Conservation (phyloP, 1,140 invertebrate species). For the Leptopilina clavipes region DNA sequence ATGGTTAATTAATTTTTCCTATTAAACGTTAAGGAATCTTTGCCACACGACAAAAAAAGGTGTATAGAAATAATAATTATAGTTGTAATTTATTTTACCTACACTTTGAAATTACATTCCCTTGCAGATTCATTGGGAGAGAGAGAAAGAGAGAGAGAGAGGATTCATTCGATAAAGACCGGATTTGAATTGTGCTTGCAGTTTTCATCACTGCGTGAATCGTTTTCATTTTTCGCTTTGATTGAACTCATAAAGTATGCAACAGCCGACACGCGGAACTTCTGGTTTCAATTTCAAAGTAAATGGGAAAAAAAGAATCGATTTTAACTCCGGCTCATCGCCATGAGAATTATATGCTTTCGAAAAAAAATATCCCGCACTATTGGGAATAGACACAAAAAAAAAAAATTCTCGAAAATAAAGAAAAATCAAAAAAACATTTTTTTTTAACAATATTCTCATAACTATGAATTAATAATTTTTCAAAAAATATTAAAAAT, state of each 20-base stretch:
- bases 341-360: constrained; percentile 12
- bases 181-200: constrained; percentile 24
- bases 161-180: constrained; percentile 9
- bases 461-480: no score
- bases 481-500: no score
- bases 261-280: constrained; percentile 29
- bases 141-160: no score
- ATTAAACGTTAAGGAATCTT: no score
- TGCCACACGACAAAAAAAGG: background rate
- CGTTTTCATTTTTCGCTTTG: constrained; percentile 28
- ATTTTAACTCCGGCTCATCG: constrained; percentile 1
- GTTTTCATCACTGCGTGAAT: constrained; percentile 30
- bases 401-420: no score
- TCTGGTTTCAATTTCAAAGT: constrained; percentile 26
- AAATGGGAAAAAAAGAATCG: constrained; percentile 16
- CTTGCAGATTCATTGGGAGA: background rate
- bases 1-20: no score
- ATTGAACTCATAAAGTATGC: constrained; percentile 33
- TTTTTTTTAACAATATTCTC: no score
- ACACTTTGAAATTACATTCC: background rate
- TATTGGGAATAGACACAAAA: background rate
- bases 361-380: background rate
- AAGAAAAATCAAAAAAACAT: no score
- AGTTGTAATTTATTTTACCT: background rate
- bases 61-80: background rate